Percentiles rank a stretch among this genome's conserved stretches.
phyloP scores from a whole-genome alignment of 2,113 vertebrate genomes.

The Meles meles region DNA sequence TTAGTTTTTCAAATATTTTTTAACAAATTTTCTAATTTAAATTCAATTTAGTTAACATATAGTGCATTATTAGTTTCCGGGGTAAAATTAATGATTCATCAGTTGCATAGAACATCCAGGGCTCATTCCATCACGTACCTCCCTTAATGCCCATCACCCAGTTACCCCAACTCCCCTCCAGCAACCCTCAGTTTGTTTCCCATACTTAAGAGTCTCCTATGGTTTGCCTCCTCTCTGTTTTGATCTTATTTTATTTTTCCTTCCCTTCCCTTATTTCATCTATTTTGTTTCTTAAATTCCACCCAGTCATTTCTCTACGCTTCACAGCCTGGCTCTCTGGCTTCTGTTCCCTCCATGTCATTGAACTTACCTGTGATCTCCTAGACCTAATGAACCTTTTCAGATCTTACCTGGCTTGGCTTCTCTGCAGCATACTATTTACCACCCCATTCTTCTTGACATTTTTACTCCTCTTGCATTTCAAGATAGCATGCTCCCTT shows the following conservation, averaged over 20 bases:
- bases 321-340: background rate
- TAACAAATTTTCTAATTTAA: background rate
- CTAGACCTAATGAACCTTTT: background rate
- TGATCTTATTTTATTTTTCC: background rate
- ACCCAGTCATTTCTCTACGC: background rate
- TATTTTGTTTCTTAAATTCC: background rate
- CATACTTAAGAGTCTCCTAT: background rate
- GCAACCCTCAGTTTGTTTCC: background rate
- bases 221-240: background rate
- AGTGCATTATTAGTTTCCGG: background rate
- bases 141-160: background rate
- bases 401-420: background rate
- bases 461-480: background rate
- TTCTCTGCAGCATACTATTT: background rate
- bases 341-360: background rate
- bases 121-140: background rate
- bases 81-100: background rate
- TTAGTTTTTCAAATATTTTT: background rate
- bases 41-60: background rate
- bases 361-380: background rate
- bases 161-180: background rate
- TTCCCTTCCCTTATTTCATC: background rate
- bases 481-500: background rate
- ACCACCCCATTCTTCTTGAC: background rate
- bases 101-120: background rate